A percentile compares a stretch with the other conserved stretches of the same genome.
phyloP scores from a whole-genome alignment of 2,797 vertebrate genomes.

The Hafferia zeledoni region DNA sequence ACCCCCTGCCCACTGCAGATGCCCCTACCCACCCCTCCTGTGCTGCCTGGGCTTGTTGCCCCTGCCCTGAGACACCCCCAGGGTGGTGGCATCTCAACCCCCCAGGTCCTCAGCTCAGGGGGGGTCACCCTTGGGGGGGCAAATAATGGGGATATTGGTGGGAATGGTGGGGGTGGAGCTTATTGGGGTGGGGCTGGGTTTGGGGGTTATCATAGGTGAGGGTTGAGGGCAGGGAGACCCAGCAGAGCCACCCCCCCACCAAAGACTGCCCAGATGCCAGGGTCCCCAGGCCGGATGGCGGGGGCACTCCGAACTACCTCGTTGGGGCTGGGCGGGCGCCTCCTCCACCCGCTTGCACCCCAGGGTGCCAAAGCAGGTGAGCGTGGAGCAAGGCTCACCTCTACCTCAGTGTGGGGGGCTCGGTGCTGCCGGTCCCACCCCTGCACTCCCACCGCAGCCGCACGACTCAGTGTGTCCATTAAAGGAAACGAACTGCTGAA shows the following conservation, averaged over 20 bases:
- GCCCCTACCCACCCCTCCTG: background rate
- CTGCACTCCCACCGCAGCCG: fast-evolving
- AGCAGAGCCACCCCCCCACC: background rate
- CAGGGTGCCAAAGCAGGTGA: conserved; percentile 18
- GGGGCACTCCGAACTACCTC: conserved; percentile 36
- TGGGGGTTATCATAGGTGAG: background rate
- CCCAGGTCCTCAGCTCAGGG: background rate
- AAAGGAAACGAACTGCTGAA: background rate
- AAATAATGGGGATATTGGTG: background rate
- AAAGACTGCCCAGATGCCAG: background rate
- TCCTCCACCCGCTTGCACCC: background rate
- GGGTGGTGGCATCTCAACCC: background rate
- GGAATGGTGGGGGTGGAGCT: background rate
- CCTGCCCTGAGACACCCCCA: background rate
- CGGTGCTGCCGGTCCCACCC: fast-evolving
- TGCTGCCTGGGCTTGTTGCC: background rate
- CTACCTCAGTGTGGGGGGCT: conserved; percentile 21
- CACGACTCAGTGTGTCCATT: background rate
- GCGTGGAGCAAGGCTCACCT: background rate
- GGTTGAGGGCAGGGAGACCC: background rate
- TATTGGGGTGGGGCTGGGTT: background rate
- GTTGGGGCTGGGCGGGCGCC: background rate
- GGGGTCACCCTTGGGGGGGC: background rate
- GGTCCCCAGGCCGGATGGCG: background rate
- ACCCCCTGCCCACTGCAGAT: background rate